phyloP scores from a whole-genome alignment of 2,888 invertebrate species.

The Cacoxenus indagator region DNA sequence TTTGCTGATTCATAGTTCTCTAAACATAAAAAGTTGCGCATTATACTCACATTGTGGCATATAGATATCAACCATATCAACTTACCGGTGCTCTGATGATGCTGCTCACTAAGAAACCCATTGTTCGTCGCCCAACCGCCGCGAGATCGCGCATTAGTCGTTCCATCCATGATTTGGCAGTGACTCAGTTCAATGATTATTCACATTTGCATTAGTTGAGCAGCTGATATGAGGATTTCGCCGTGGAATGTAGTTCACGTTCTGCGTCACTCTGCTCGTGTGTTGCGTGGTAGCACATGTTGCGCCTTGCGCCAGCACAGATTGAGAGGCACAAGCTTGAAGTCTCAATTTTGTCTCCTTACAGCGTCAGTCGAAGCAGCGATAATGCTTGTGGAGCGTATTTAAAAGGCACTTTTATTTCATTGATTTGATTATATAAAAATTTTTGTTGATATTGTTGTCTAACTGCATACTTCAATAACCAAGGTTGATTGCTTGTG shows the following conservation, averaged over 20 bases:
- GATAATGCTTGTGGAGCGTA: constrained; percentile 22
- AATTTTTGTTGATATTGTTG: background rate
- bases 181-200: background rate
- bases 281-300: constrained; percentile 46
- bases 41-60: too few species aligned
- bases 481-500: background rate
- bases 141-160: background rate
- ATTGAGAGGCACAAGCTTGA: background rate
- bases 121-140: constrained; percentile 3
- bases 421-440: too few species aligned
- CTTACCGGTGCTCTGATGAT: background rate
- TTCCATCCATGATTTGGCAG: background rate
- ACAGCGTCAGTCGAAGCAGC: too few species aligned
- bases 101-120: constrained; percentile 5
- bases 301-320: constrained; percentile 37
- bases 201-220: background rate
- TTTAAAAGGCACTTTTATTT: background rate
- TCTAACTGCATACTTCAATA: background rate
- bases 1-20: too few species aligned
- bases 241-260: background rate
- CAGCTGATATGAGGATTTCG: background rate
- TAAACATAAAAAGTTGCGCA: too few species aligned
- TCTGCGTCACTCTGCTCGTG: background rate
- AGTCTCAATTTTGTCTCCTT: too few species aligned
- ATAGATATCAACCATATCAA: too few species aligned